These are phyloP conservation scores for Rhagium mordax DNA, from an alignment of 2,888 invertebrate species.

Conservation along the genomic window DNA sequence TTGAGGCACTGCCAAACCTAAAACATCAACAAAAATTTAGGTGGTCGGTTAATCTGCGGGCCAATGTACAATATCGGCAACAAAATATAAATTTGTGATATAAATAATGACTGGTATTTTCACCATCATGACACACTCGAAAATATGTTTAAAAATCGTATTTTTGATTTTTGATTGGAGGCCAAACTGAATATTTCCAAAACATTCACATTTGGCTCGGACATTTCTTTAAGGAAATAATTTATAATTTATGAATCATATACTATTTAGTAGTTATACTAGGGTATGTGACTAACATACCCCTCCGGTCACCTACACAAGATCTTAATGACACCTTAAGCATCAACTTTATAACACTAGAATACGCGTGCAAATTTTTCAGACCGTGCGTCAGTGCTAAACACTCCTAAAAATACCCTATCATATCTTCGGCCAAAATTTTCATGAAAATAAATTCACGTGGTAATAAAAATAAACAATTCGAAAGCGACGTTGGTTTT, in stretches of 20 bases:
- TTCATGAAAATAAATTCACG: conserved; percentile 22
- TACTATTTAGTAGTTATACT: no score
- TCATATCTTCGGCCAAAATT: conserved; percentile 19
- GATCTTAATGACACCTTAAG: neutral
- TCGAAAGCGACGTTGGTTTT: neutral
- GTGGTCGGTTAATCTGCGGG: no score
- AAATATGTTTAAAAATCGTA: neutral
- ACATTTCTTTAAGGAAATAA: neutral
- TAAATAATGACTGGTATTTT: no score
- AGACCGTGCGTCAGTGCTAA: neutral
- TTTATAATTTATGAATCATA: neutral
- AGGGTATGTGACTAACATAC: neutral
- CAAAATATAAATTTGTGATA: no score
- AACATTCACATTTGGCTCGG: neutral
- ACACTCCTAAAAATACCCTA: conserved; percentile 24
- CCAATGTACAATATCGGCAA: no score
- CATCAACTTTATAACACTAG: neutral
- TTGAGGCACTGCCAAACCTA: no score
- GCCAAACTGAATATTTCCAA: neutral
- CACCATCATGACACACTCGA: no score
- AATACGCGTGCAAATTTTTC: neutral
- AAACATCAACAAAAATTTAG: no score
- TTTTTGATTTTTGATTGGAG: no score
- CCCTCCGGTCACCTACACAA: neutral
- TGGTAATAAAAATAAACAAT: conserved; percentile 25